Base-by-base conservation (phyloP, 2,888 invertebrate genomes). In the Agrotis puta region DNA sequence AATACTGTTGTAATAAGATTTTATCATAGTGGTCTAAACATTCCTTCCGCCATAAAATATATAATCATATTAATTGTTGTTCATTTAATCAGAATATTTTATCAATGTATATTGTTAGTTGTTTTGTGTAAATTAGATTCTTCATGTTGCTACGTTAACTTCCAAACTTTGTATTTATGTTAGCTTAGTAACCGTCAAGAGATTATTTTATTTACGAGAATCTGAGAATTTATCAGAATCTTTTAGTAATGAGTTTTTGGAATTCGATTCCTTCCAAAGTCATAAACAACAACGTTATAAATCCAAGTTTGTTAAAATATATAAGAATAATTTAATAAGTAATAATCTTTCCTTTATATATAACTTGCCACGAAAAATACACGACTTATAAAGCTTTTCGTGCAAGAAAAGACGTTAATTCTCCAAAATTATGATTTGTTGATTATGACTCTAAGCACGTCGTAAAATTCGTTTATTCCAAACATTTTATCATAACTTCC, bases 1-100 rank as follows among this genome's bases (percentile, higher is more conserved):
- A 43, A 59, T 58, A 53, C 50, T 43, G 65, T 70, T 77, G 74
- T 58, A 71, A 74, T 64, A 79, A 83, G 51, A 65, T 72, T 64
- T 48, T 77, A 71, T 69, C 45, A 76, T 82, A 80, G 76, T 77
- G 79, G 86, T 87, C 84, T 88, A 86, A 87, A 71, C 51, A 87
- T 78, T 84, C 81, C 83, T 88, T 85, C 82, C 85, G 82, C 59
- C 65, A 63, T 67, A 39, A 39, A 39, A 39, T 39, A 61, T 64
- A 16, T 39, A 56, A 67, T 57, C 33, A 72, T 53, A 63, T 71
- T 2, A 43, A 48, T 58, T 65, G 47, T 59, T 73, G 47, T 65
- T 66, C 33, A 27, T 75, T 76, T 47, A 39, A 33, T 45, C 18
- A 53, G n/a, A 64, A 59, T 53, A 58, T 27, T 69, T 70, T 51